Base-by-base conservation (phyloP, 2,113 vertebrate species). In the Scortum barcoo region DNA sequence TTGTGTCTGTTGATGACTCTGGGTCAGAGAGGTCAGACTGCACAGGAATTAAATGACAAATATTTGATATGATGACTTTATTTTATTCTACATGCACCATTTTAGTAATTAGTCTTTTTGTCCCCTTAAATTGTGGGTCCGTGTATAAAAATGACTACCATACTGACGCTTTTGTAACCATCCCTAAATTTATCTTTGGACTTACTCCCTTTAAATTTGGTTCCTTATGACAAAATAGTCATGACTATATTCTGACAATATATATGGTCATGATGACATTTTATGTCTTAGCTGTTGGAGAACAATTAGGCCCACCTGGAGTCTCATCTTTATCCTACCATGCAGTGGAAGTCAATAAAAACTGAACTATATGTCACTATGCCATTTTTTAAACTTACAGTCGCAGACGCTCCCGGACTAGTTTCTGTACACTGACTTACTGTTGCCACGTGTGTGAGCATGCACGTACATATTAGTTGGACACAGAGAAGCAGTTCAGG, bases 401-500 rank as follows among this genome's bases (percentile, higher is more conserved):
- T 33, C 36, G 36, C 17, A 36, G 28, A 42, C 36, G 36, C 17
- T 28, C 36, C 11, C n/a, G 0, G 3, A n/a, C 42, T n/a, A 10
- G 42, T 51, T 69, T 26, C 57, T 48, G 11, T 28, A 11, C 17
- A 30, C 19, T 10, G 48, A 50, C 5, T 2, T 3, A n/a, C 26
- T 1, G 14, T 42, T 72, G 48, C 53, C 56, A 77, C 10, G 2
- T 83, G 75, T 53, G 7, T 26, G 44, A 68, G 24, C 28, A 30
- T 30, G 26, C 62, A 83, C 62, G 40, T 73, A 56, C 20, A 61
- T 53, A 40, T 71, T 14, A 72, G 63, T 57, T 65, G 48, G 73
- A 67, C 76, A 57, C 1, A 69, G 67, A 74, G 65, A 81, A 80
- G 24, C 60, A 30, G 74, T 80, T 85, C 42, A 56, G 68, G 42